phyloP scores from a whole-genome alignment of 2,888 invertebrate genomes.

The Spicauda simplicius region DNA sequence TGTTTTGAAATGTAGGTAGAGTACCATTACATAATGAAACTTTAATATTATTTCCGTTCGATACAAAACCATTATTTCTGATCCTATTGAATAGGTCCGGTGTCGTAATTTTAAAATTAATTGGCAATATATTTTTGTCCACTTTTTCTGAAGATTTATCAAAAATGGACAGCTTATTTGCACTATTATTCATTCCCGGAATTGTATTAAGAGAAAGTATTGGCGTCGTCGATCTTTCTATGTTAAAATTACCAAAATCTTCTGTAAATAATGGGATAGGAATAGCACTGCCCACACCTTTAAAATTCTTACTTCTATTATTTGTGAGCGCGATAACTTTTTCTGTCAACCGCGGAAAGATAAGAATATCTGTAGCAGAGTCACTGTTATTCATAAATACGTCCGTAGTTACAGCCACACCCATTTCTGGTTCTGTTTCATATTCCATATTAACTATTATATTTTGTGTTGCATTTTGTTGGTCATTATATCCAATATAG shows the following conservation, averaged over 20 bases:
- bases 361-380: background rate
- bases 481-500: background rate
- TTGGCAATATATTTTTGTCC: background rate
- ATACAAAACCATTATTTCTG: too few species aligned
- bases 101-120: background rate
- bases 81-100: too few species aligned
- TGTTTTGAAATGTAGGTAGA: too few species aligned
- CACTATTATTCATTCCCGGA: background rate
- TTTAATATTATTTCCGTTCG: too few species aligned
- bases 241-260: background rate
- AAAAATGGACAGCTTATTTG: background rate
- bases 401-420: too few species aligned
- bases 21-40: too few species aligned
- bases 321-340: background rate
- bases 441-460: background rate
- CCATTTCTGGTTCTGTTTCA: background rate
- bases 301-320: background rate
- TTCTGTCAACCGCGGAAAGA: background rate
- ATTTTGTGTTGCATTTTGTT: background rate
- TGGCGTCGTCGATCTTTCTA: background rate
- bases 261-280: background rate
- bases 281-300: background rate
- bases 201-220: background rate
- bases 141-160: background rate
- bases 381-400: too few species aligned